phyloP scores from a whole-genome alignment of 2,113 vertebrate species.

The Lamprotornis superbus region DNA sequence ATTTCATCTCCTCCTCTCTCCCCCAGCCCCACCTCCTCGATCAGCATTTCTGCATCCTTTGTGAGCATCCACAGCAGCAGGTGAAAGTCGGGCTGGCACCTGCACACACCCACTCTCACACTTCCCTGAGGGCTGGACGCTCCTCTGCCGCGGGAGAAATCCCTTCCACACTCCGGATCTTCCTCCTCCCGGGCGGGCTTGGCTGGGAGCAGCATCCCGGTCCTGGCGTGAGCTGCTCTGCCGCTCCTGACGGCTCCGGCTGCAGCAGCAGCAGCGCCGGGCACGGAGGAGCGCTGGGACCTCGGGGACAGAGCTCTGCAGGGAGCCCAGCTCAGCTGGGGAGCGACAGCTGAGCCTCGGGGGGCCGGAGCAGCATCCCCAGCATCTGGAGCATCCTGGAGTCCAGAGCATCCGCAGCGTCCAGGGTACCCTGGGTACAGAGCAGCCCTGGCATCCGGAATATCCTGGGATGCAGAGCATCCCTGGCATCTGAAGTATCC shows the following conservation, averaged over 20 bases:
- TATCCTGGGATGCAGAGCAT: neutral
- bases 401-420: neutral
- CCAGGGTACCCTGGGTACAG: neutral
- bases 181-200: neutral
- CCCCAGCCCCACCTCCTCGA: slow-evolving; percentile 42
- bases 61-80: neutral
- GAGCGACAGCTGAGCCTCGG: neutral
- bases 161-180: neutral
- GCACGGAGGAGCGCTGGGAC: neutral
- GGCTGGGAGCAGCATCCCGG: neutral
- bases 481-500: neutral
- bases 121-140: neutral
- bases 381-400: neutral
- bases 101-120: neutral
- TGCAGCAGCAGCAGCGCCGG: neutral
- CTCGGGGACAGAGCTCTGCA: neutral
- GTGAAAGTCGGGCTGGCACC: neutral
- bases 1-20: slow-evolving; percentile 10
- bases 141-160: neutral
- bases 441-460: neutral
- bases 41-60: slow-evolving; percentile 19
- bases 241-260: neutral
- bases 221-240: slow-evolving; percentile 1
- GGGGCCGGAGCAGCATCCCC: neutral
- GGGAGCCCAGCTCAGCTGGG: neutral